These are phyloP conservation scores for Sceliomorpha sp. DNA, from an alignment of 2,888 invertebrate species.

Conservation along the genomic window DNA sequence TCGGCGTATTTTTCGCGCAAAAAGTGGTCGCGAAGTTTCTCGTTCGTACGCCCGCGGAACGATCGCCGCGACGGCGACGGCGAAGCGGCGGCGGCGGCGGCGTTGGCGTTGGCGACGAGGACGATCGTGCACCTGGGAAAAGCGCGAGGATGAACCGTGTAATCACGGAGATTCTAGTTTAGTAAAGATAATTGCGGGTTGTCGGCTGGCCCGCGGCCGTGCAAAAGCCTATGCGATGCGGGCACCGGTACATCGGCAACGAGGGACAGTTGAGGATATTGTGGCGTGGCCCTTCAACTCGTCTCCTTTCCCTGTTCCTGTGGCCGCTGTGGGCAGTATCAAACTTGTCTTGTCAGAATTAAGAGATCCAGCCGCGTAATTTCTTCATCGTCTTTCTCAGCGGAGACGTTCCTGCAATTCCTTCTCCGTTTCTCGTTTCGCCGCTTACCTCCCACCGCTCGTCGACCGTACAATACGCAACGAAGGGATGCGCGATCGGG, in stretches of 20 bases:
- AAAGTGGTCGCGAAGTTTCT: conserved; percentile 1
- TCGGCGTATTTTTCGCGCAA: conserved; percentile 3
- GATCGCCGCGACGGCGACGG: conserved; percentile 27
- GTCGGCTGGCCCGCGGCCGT: conserved; percentile 59
- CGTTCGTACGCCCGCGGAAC: conserved; percentile 6
- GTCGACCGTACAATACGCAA: conserved; percentile 3
- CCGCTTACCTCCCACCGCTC: conserved; percentile 12
- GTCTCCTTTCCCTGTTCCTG: conserved; percentile 27
- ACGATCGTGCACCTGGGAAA: conserved; percentile 65
- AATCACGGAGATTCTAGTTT: conserved; percentile 78
- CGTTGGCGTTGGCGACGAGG: conserved; percentile 25
- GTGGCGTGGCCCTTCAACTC: conserved; percentile 28
- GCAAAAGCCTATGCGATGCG: conserved; percentile 29
- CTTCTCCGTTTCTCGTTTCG: conserved; percentile 10
- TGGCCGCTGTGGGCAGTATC: conserved; percentile 53
- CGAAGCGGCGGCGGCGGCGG: too few species aligned
- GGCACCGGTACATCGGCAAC: conserved; percentile 27
- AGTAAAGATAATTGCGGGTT: conserved; percentile 77
- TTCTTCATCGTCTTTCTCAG: conserved; percentile 73
- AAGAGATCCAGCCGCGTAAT: conserved; percentile 76
- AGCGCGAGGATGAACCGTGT: conserved; percentile 64
- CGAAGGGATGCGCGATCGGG: neutral
- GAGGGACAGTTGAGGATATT: conserved; percentile 31
- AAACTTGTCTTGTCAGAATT: conserved; percentile 74
- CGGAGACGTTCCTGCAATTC: conserved; percentile 30